Conservation (phyloP, 1,140 invertebrate genomes). For the Trinorchestia longiramus region DNA sequence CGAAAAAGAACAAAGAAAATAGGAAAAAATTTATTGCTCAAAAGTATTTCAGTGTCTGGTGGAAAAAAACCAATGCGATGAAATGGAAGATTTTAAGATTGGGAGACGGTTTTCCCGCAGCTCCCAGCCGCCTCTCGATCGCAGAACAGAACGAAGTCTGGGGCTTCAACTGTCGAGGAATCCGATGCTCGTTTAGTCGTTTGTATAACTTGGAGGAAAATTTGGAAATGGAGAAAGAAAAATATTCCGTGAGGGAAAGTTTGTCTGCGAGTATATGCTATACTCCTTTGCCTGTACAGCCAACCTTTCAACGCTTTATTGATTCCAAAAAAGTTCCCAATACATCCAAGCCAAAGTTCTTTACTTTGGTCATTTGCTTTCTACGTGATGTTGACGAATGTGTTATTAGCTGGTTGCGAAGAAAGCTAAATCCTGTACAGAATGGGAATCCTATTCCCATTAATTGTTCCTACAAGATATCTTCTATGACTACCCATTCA, state of each 20-base stretch:
- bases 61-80: background rate
- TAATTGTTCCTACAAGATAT: background rate
- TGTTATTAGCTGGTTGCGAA: conserved; percentile 9
- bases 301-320: background rate
- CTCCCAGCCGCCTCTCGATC: conserved; percentile 32
- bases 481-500: background rate
- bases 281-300: conserved; percentile 2
- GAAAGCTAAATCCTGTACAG: background rate
- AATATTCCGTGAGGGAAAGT: background rate
- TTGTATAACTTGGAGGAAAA: conserved; percentile 23
- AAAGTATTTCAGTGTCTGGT: background rate
- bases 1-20: background rate
- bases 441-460: background rate
- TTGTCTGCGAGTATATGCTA: background rate
- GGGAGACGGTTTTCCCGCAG: conserved; percentile 17
- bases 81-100: background rate
- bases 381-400: background rate
- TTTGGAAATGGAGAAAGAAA: background rate
- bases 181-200: background rate
- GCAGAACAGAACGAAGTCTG: conserved; percentile 21
- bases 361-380: conserved; percentile 22
- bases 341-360: conserved; percentile 18
- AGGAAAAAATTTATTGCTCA: background rate
- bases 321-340: background rate
- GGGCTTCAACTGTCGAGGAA: background rate